Evolutionary conservation across 2,888 invertebrate genomes (phyloP).

Genomic region (Eupeodes luniger): DNA sequence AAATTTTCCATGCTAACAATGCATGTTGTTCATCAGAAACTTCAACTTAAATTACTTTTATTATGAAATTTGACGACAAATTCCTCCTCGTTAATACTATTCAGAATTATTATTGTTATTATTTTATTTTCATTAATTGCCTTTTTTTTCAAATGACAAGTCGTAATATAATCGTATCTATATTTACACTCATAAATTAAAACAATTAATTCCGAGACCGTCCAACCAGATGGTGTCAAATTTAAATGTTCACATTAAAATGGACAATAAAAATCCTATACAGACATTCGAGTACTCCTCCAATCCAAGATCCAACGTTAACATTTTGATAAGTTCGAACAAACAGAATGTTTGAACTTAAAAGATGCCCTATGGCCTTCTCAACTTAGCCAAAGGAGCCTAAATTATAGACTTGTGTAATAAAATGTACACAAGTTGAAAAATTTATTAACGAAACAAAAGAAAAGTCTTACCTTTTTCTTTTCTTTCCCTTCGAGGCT

Average conservation of each 20-base stretch:
- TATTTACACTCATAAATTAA: neutral
- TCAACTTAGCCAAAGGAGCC: neutral
- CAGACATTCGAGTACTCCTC: too few relatives aligned
- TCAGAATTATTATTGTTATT: neutral
- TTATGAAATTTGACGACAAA: neutral
- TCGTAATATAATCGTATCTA: neutral
- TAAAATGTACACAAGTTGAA: neutral
- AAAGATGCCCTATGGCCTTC: neutral
- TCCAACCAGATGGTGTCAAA: slow-evolving; percentile 2
- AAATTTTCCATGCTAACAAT: neutral
- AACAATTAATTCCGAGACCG: neutral
- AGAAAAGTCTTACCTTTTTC: neutral
- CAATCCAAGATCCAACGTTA: too few relatives aligned
- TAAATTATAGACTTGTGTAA: neutral
- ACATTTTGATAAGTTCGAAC: too few relatives aligned
- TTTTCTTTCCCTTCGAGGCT: neutral
- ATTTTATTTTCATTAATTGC: neutral
- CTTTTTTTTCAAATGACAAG: slow-evolving; percentile 9
- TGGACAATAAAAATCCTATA: neutral
- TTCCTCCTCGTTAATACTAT: neutral
- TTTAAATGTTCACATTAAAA: neutral
- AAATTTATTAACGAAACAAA: neutral
- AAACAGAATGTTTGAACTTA: neutral
- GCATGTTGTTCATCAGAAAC: neutral
- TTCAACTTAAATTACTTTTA: neutral